Percentiles rank a stretch among this genome's conserved stretches.
These are phyloP conservation scores for Odontothrips loti DNA, from an alignment of 2,888 invertebrate species.

Conservation along the genomic window DNA sequence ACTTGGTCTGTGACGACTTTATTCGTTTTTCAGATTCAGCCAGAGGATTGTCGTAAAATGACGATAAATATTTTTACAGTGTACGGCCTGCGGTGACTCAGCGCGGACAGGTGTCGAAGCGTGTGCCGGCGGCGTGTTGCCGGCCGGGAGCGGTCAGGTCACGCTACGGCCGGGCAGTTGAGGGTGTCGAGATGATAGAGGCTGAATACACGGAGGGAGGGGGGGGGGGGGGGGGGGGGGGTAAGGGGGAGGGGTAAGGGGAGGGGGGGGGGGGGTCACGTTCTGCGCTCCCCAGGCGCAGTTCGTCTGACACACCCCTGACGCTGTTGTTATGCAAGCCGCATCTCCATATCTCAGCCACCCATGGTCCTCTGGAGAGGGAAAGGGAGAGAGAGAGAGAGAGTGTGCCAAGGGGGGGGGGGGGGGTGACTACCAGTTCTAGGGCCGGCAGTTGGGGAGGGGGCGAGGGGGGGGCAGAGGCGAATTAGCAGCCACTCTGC, in stretches of 20 bases:
- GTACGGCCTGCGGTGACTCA: no score
- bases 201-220: neutral
- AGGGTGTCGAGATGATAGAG: no score
- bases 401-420: neutral
- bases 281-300: neutral
- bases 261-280: neutral
- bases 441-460: neutral
- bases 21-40: no score
- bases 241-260: neutral
- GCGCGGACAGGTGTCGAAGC: no score
- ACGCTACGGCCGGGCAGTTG: no score
- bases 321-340: neutral
- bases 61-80: no score
- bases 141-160: no score
- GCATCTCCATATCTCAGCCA: conserved; percentile 17
- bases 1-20: no score
- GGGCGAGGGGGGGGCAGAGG: neutral
- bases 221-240: no score
- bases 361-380: neutral
- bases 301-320: neutral
- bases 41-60: no score
- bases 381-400: neutral
- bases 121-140: no score
- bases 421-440: neutral
- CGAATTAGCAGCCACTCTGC: conserved; percentile 12